Base-by-base conservation (phyloP, 2,888 invertebrate genomes). In the Drosophila percnosoma region DNA sequence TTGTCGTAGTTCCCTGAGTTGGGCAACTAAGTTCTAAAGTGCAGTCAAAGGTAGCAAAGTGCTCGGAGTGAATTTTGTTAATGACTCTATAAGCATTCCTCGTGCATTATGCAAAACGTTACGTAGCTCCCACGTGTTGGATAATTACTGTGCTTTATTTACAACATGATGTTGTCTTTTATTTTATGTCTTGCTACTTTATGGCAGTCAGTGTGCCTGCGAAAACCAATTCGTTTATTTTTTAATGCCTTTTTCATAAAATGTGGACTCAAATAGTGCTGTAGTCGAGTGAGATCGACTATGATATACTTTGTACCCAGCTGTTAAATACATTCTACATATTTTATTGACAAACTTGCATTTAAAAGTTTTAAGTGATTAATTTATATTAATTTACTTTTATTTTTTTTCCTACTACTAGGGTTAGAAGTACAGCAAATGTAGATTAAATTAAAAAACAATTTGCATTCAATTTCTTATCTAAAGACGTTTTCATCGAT, bases 1-100 rank as follows among this genome's bases (percentile, higher is more conserved):
- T 70, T 61, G 49, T n/a, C 49, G 11, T 40, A 33, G 31, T 31
- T 36, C 4, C 1, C 6, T 24, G 40, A 18, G 36, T 27, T 40
- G 40, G 4, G 18, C 48, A 27, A 33, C 40, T 8, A n/a, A 21
- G 40, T 69, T 60, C 59, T 64, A 21, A 42, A 63, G 68, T 57
- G 48, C 54, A 40, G 34, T 34, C 52, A 53, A 79, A 73, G 73
- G 85, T 82, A 57, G 68, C 68, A 18, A 54, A 63, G 62, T 68
- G 67, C 7, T 63, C 51, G 40, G 29, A 66, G 61, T 71, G 71
- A 70, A 67, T 75, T 69, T 57, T 69, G 80, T 67, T 82, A 82
- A 84, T 68, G 63, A 85, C 80, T 85, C 67, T 54, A 68, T 70
- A 82, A 85, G 79, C 63, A 75, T 79, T 81, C 75, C 67, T 63